Conservation (phyloP, 2,797 vertebrate species). For the Spinus pinus region DNA sequence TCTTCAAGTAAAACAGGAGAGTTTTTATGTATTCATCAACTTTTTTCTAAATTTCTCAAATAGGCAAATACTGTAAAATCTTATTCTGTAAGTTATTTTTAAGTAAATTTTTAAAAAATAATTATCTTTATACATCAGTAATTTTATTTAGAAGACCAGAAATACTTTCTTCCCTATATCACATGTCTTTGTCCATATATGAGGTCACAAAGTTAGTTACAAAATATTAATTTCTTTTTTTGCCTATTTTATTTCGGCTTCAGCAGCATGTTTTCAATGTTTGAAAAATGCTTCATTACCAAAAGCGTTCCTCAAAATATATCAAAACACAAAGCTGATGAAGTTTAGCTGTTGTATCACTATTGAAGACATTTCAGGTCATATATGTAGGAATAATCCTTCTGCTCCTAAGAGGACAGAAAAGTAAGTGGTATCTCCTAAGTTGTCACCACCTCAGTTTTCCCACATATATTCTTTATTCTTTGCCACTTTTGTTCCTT, state of each 20-base stretch:
- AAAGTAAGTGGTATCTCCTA: not conserved
- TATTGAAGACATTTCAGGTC: not conserved
- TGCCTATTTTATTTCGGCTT: not conserved
- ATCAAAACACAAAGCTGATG: not conserved
- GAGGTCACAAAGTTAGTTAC: not conserved
- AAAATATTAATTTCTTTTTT: not conserved
- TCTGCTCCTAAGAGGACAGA: not conserved
- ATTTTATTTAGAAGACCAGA: not conserved
- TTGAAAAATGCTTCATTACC: not conserved
- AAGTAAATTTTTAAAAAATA: not conserved
- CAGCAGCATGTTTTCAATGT: not conserved
- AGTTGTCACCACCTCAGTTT: not conserved
- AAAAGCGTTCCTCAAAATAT: not conserved
- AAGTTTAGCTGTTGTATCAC: not conserved
- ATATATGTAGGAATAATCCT: not conserved
- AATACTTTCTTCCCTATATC: not conserved
- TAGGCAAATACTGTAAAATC: not conserved
- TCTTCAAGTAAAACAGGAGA: not conserved
- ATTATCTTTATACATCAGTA: not conserved
- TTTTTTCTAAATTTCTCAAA: not conserved
- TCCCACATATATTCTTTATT: not conserved
- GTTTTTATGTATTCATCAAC: not conserved
- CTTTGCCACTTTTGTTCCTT: not conserved
- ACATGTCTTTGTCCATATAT: not conserved
- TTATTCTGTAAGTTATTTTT: not conserved